phyloP scores from a whole-genome alignment of 2,888 invertebrate genomes.

The Ophion ventricosus region DNA sequence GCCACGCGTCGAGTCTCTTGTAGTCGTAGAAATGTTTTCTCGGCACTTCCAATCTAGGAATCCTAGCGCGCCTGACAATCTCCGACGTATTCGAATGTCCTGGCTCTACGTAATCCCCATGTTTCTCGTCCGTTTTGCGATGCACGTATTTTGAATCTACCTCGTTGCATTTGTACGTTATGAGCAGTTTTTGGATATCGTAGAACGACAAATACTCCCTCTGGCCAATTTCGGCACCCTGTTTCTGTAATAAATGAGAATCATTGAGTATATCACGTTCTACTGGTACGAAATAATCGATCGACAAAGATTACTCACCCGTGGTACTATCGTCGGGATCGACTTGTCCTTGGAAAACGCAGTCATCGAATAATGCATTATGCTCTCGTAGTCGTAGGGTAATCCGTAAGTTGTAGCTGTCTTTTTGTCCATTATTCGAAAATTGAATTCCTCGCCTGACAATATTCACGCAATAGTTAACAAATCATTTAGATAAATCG shows the following conservation, averaged over 20 bases:
- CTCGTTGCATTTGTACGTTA: conserved; percentile 62
- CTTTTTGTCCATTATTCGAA: conserved; percentile 35
- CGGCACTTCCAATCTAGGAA: neutral
- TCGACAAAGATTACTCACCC: conserved; percentile 37
- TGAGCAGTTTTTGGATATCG: conserved; percentile 67
- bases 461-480: neutral
- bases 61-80: neutral
- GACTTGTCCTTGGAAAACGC: conserved; percentile 61
- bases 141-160: neutral
- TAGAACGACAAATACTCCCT: conserved; percentile 60
- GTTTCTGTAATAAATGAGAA: conserved; percentile 51
- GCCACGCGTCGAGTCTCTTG: neutral
- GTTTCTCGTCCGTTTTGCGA: neutral
- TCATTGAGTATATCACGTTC: neutral
- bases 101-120: neutral
- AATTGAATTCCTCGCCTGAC: conserved; percentile 57
- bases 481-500: neutral
- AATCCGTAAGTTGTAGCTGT: conserved; percentile 58
- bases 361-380: conserved; percentile 68
- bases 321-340: conserved; percentile 56
- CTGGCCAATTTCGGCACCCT: conserved; percentile 57
- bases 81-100: neutral
- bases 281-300: neutral
- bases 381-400: conserved; percentile 67
- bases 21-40: neutral